Evolutionary conservation across 2,888 invertebrate species (phyloP).

Genomic region (Teinopalpus imperialis): DNA sequence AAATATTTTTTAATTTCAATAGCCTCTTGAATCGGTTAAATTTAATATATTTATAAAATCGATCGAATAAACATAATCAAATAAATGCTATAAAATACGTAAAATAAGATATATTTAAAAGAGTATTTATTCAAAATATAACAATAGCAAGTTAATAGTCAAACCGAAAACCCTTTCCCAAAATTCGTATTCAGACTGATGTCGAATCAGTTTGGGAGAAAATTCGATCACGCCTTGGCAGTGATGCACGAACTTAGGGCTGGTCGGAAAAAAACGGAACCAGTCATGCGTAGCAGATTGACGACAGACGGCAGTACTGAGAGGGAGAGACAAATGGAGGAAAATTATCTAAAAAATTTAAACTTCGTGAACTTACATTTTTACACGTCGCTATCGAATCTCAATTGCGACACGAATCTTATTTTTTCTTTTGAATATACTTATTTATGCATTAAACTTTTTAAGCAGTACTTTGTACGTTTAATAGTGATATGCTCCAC

Average conservation of each 20-base stretch:
- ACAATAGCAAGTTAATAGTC: too few relatives aligned
- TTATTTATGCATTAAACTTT: not conserved
- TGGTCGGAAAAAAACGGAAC: slow-evolving; percentile 38
- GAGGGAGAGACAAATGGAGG: slow-evolving; percentile 17
- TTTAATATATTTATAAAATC: too few relatives aligned
- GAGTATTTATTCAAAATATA: too few relatives aligned
- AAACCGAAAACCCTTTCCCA: slow-evolving; percentile 29
- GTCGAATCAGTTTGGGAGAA: slow-evolving; percentile 48
- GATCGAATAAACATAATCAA: too few relatives aligned
- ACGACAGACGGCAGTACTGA: slow-evolving; percentile 51
- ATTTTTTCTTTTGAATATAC: not conserved
- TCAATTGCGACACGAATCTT: slow-evolving; percentile 10
- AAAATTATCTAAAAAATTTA: slow-evolving; percentile 24
- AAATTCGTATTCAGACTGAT: slow-evolving; percentile 44
- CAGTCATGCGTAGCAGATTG: slow-evolving; percentile 66
- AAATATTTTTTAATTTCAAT: too few relatives aligned
- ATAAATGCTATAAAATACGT: too few relatives aligned
- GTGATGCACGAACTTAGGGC: slow-evolving; percentile 46
- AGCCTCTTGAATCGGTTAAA: too few relatives aligned
- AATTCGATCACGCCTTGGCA: slow-evolving; percentile 53
- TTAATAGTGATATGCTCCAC: too few relatives aligned
- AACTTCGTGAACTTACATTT: slow-evolving; percentile 21
- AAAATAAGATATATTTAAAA: too few relatives aligned
- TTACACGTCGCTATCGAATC: slow-evolving; percentile 12
- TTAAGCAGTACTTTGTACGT: too few relatives aligned